Conservation (phyloP, 2,113 vertebrate genomes). For the Elachura formosa region DNA sequence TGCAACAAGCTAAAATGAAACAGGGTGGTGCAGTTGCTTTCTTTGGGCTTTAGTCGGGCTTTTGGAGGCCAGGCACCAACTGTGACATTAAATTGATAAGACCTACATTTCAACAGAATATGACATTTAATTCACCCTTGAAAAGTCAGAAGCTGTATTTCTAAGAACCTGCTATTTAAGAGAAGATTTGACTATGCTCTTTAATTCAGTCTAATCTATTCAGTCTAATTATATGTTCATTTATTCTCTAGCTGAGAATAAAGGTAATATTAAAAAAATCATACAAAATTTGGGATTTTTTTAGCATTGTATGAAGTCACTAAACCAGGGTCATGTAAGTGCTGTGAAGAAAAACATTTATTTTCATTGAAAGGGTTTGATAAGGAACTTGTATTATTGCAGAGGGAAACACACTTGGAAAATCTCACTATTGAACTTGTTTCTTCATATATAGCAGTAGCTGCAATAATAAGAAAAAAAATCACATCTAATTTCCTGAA, state of each 20-base stretch:
- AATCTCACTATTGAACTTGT: background rate
- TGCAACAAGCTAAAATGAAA: background rate
- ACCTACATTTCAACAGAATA: conserved; percentile 46
- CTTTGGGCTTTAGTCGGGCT: background rate
- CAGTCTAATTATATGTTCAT: conserved; percentile 13
- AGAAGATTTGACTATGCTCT: conserved; percentile 14
- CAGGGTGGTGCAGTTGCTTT: background rate
- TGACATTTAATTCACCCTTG: conserved; percentile 25
- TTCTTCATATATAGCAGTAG: background rate
- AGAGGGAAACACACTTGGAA: background rate
- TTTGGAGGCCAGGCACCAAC: background rate
- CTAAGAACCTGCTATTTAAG: conserved; percentile 19
- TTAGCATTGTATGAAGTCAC: conserved; percentile 4
- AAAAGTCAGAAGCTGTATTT: conserved; percentile 30
- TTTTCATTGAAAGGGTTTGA: conserved; percentile 21
- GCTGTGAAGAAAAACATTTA: background rate
- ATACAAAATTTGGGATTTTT: conserved; percentile 10
- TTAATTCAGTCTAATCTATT: conserved; percentile 36
- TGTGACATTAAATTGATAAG: conserved; percentile 31
- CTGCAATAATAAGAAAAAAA: background rate
- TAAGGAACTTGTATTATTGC: background rate
- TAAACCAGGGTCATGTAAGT: background rate
- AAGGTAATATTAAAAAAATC: background rate
- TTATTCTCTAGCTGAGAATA: background rate
- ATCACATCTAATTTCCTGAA: background rate